Evolutionary conservation across 2,888 invertebrate genomes (phyloP).

Genomic region (Pecten maximus): DNA sequence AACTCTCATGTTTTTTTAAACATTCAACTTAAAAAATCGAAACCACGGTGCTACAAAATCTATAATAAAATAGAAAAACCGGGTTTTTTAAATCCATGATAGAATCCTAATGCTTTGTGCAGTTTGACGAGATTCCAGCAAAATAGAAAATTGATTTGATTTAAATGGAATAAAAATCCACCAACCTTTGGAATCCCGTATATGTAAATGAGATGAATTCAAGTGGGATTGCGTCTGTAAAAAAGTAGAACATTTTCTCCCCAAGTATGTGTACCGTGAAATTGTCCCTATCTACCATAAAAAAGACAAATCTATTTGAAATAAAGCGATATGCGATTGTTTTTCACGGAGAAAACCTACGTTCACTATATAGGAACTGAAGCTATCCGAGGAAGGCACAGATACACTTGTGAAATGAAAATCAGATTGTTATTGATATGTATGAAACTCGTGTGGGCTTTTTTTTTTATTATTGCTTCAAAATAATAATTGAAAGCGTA

Average conservation of each 20-base stretch:
- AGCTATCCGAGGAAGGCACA: neutral
- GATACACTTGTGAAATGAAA: neutral
- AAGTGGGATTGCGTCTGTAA: neutral
- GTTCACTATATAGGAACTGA: neutral
- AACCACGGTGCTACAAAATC: neutral
- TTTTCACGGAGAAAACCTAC: neutral
- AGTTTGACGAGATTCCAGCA: slow-evolving; percentile 33
- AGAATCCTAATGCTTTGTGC: slow-evolving; percentile 13
- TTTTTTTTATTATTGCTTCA: too few species aligned
- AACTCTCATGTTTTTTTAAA: neutral
- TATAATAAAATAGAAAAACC: slow-evolving; percentile 21
- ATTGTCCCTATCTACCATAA: slow-evolving; percentile 14
- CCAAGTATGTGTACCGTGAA: neutral
- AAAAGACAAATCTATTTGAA: slow-evolving; percentile 27
- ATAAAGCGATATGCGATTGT: neutral
- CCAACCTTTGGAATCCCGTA: neutral
- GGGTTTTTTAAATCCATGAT: neutral
- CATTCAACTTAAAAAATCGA: neutral
- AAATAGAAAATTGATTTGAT: slow-evolving; percentile 35
- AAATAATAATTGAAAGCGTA: too few species aligned
- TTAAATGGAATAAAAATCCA: slow-evolving; percentile 25
- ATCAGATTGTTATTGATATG: too few species aligned
- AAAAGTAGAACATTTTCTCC: neutral
- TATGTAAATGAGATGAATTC: slow-evolving; percentile 12
- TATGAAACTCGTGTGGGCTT: neutral